Conservation (phyloP, 1,140 invertebrate genomes). For the Acromyrmex charruanus region DNA sequence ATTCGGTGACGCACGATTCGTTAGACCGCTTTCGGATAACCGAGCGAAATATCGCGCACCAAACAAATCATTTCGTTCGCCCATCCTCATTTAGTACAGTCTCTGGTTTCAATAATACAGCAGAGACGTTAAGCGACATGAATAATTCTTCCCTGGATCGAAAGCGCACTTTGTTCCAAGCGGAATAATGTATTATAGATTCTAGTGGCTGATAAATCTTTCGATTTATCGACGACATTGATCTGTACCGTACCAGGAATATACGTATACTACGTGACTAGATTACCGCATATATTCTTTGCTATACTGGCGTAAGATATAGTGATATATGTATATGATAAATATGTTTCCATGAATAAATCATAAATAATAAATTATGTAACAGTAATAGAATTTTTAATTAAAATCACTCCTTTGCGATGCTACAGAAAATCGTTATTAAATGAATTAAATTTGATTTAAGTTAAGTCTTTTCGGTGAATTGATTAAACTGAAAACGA, state of each 20-base stretch:
- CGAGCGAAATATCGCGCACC: conserved; percentile 42
- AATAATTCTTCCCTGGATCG: conserved; percentile 54
- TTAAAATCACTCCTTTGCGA: neutral
- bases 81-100: conserved; percentile 22
- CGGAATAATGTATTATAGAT: conserved; percentile 56
- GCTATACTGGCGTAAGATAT: conserved; percentile 1
- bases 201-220: conserved; percentile 59
- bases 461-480: neutral
- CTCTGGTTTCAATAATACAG: conserved; percentile 46
- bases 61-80: conserved; percentile 53
- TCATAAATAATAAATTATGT: neutral
- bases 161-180: conserved; percentile 53
- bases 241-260: conserved; percentile 47
- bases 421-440: neutral
- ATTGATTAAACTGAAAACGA: neutral
- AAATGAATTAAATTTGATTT: neutral
- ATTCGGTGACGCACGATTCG: conserved; percentile 32
- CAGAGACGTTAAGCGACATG: conserved; percentile 52
- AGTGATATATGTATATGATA: neutral
- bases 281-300: conserved; percentile 36
- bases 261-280: conserved; percentile 52
- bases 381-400: neutral
- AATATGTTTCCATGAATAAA: neutral
- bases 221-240: conserved; percentile 62
- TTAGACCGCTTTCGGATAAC: conserved; percentile 18